These are phyloP conservation scores for Dryas iulia DNA, from an alignment of 1,140 invertebrate genomes.

Conservation along the genomic window DNA sequence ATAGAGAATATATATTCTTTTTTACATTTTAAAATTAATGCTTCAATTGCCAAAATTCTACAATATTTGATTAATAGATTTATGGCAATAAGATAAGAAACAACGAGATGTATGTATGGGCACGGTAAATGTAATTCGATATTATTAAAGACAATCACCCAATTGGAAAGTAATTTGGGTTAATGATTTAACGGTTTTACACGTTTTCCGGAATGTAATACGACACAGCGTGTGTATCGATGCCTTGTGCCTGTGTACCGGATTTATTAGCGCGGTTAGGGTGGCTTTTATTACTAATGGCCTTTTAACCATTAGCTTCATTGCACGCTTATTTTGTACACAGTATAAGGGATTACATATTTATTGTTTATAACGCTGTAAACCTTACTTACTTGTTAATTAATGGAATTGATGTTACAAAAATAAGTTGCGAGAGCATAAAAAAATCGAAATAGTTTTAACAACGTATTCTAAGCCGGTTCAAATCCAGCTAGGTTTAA, in stretches of 20 bases:
- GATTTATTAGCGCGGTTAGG: conserved; percentile 51
- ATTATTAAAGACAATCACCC: conserved; percentile 11
- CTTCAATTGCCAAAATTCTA: too few relatives aligned
- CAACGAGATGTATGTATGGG: too few relatives aligned
- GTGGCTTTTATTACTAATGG: conserved; percentile 56
- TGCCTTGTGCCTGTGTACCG: conserved; percentile 24
- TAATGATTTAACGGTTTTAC: conserved; percentile 62
- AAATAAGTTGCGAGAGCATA: too few relatives aligned
- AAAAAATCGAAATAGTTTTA: too few relatives aligned
- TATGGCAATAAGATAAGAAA: too few relatives aligned
- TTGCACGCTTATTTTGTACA: conserved; percentile 5
- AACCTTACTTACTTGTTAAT: neutral
- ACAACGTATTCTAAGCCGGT: too few relatives aligned
- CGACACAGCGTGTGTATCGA: conserved; percentile 20
- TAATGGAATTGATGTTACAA: neutral
- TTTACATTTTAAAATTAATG: too few relatives aligned
- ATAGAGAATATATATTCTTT: too few relatives aligned
- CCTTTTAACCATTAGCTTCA: conserved; percentile 50
- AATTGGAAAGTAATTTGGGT: conserved; percentile 50
- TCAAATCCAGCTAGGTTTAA: too few relatives aligned
- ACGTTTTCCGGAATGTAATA: conserved; percentile 43
- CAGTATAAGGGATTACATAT: neutral
- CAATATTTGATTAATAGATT: too few relatives aligned
- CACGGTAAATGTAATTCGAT: neutral
- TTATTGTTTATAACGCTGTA: neutral